Base-by-base conservation (phyloP, 2,113 vertebrate genomes). In the Azemiops feae region DNA sequence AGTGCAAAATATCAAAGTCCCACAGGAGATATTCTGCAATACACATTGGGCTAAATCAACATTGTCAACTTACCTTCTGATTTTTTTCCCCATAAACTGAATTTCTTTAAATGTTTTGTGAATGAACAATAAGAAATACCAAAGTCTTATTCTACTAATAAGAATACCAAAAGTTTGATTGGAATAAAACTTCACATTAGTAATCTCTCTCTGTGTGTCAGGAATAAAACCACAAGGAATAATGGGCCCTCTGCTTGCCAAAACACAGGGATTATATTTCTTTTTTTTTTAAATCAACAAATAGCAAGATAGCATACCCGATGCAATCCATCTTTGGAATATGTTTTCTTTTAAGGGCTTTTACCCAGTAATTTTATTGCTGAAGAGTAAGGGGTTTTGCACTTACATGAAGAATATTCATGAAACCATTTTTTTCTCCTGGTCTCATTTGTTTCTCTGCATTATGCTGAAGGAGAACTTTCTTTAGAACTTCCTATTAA, bases 331-430 rank as follows among this genome's bases (percentile, higher is more conserved):
- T 20, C 47, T 81, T 57, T 34, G 87, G 27, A 45, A 34, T 50
- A 57, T 6, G 25, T 86, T 0, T 43, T 30, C 30, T 91, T 94
- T 94, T 92, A 25, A 88, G 53, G 1, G 4, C 91, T 54, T 85
- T 34, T 85, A 43, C 47, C 23, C 47, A 89, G 87, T 43, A 11
- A n/a, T 60, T 85, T 90, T 94, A 86, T 94, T 94, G 93, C 85
- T 87, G 85, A 90, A 95, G 85, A 53, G 69, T 45, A 43, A 88
- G 81, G 50, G 16, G 85, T 1, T 0, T 25, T 69, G 45, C 85
- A 10, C 86, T 91, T 88, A 43, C 2, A 3, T 94, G 74, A 85
- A 89, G 88, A 92, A 86, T 52, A 6, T 88, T 8, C 0, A 0
- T 81, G 1, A 34, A 87, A 60, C 23, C 39, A 87, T 60, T 87